phyloP scores from a whole-genome alignment of 2,113 vertebrate species.

The Caracal caracal region DNA sequence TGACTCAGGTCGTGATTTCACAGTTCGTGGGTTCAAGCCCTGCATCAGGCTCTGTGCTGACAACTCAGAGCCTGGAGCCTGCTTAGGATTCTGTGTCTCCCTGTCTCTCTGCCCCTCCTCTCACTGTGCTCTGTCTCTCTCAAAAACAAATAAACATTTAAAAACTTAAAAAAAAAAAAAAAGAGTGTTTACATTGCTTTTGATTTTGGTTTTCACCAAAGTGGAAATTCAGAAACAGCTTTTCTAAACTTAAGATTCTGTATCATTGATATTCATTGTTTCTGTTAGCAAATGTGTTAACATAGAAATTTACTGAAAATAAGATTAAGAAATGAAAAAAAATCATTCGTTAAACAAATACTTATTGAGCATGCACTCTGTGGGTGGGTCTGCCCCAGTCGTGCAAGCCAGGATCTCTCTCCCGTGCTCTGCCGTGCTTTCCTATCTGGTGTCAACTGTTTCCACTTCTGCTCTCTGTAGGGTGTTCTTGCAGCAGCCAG shows the following conservation, averaged over 20 bases:
- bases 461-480: neutral
- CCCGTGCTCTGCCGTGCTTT: neutral
- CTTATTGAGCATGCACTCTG: neutral
- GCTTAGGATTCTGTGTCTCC: too few relatives aligned
- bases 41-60: too few relatives aligned
- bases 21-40: too few relatives aligned
- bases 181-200: neutral
- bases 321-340: conserved; percentile 29
- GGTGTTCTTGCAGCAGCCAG: neutral
- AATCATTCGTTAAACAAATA: neutral
- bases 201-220: conserved; percentile 19
- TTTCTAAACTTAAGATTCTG: neutral
- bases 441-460: neutral
- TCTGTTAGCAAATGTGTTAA: neutral
- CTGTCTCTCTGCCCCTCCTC: too few relatives aligned
- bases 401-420: neutral
- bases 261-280: neutral
- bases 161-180: too few relatives aligned
- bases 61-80: too few relatives aligned
- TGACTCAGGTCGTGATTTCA: too few relatives aligned
- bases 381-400: neutral
- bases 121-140: too few relatives aligned
- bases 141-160: too few relatives aligned
- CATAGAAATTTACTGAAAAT: conserved; percentile 19
- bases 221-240: neutral